phyloP scores from a whole-genome alignment of 30 jellyfish, hydroid and myxozoan genomes.

The Hydractinia echinata region DNA sequence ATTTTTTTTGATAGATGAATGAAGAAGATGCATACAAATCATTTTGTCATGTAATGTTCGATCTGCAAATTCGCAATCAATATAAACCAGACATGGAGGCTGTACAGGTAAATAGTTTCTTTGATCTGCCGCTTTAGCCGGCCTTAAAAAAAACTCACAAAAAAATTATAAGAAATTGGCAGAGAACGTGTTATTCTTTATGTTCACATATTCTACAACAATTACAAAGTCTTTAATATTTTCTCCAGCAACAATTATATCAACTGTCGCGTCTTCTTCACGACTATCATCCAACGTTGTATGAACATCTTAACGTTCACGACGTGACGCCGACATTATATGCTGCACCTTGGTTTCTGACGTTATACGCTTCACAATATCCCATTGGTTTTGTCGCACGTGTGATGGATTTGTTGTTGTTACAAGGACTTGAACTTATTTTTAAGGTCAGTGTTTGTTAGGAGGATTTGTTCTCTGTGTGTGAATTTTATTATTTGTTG shows the following conservation, averaged over 20 bases:
- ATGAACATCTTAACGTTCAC: conserved; percentile 71
- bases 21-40: conserved; percentile 81
- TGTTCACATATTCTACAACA: too few relatives aligned
- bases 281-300: conserved; percentile 79
- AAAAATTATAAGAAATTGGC: too few relatives aligned
- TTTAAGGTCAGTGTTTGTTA: conserved; percentile 51
- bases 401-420: conserved; percentile 76
- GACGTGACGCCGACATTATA: conserved; percentile 98
- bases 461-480: too few relatives aligned
- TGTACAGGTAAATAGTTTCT: conserved; percentile 54
- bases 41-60: conserved; percentile 81
- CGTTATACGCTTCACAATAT: conserved; percentile 88
- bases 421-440: conserved; percentile 93
- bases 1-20: conserved; percentile 61
- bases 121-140: neutral
- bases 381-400: conserved; percentile 93
- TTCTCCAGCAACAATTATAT: conserved; percentile 87
- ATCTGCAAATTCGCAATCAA: conserved; percentile 82
- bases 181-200: too few relatives aligned
- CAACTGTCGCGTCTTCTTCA: conserved; percentile 91
- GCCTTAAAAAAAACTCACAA: neutral
- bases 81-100: conserved; percentile 97
- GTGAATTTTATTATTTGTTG: neutral
- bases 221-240: neutral
- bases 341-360: conserved; percentile 99